Evolutionary conservation across 2,797 vertebrate genomes (phyloP).

Genomic region (Epinephelus malabaricus): DNA sequence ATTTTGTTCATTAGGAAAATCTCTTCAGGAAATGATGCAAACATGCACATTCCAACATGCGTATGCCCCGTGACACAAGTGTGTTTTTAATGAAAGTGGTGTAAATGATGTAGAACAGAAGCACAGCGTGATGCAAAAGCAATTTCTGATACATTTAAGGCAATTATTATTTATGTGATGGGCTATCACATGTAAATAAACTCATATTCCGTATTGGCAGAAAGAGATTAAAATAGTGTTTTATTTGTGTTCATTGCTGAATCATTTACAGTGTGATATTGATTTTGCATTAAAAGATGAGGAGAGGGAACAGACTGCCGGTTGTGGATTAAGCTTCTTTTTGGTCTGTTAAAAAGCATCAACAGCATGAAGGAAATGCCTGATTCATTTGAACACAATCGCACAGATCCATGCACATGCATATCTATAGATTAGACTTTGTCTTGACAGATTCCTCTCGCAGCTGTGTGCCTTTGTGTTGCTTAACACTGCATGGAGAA

Average conservation of each 20-base stretch:
- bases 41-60: slow-evolving; percentile 3
- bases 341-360: background rate
- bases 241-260: slow-evolving; percentile 13
- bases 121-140: slow-evolving; percentile 10
- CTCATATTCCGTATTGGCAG: background rate
- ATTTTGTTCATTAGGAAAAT: slow-evolving; percentile 54
- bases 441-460: slow-evolving; percentile 28
- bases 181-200: slow-evolving; percentile 40
- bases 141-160: slow-evolving; percentile 47
- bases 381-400: background rate
- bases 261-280: slow-evolving; percentile 23
- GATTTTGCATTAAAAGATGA: slow-evolving; percentile 36
- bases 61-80: slow-evolving; percentile 10
- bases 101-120: slow-evolving; percentile 66
- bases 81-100: slow-evolving; percentile 56
- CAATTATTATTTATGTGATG: slow-evolving; percentile 46
- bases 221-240: slow-evolving; percentile 9
- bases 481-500: slow-evolving; percentile 16
- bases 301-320: slow-evolving; percentile 5
- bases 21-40: slow-evolving; percentile 19
- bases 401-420: slow-evolving; percentile 5
- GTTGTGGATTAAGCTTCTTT: slow-evolving; percentile 29
- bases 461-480: slow-evolving; percentile 24
- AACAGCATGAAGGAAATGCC: background rate
- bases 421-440: slow-evolving; percentile 34